Base-by-base conservation (phyloP, 2,888 invertebrate genomes). In the Clistopyga incitator region DNA sequence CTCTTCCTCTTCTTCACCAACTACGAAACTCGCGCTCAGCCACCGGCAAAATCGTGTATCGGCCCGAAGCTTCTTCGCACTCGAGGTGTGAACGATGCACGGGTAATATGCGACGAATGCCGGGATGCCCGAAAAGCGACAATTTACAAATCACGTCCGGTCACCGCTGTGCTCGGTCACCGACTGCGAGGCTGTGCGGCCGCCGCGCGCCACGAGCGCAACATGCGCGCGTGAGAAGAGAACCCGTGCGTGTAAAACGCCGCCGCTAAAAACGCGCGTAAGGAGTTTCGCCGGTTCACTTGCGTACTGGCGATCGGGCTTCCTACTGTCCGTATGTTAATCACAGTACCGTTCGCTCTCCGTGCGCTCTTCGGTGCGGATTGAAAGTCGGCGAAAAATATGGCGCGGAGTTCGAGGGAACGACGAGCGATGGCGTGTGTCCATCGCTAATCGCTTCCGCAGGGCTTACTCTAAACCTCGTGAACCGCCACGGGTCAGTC, bases 101-200 rank as follows among this genome's bases (percentile, higher is more conserved):
- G 80, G 64, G 74, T 77, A 38, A 0, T n/a, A n/a, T 1, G 4
- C 3, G 18, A n/a, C 4, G 50, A 50, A 50, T 50, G 18, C 50
- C 15, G 20, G 11, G 8, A 54, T 8, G 54, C 13, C 23, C 54
- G 23, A 54, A 54, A 54, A 50, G 3, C 50, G 15, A n/a, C n/a
- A n/a, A 15, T 50, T n/a, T 50, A 50, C 20, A 68, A 64, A 52
- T 52, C 56, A 85, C 90, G 86, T 86, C 89, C 85, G 87, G 75
- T 78, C 80, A 80, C 76, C 88, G 90, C 91, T 89, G 90, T 90
- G 90, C 91, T 91, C 59, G 29, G 59, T 59, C 61, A 38, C 90
- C 91, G 91, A 92, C 92, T 92, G 90, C 90, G 88, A 78, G 71
- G 61, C 81, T 81, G 83, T 71, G 81, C 68, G 61, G 45, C 61